Evolutionary conservation across 2,797 vertebrate species (phyloP).

Genomic region (Zalophus californianus): DNA sequence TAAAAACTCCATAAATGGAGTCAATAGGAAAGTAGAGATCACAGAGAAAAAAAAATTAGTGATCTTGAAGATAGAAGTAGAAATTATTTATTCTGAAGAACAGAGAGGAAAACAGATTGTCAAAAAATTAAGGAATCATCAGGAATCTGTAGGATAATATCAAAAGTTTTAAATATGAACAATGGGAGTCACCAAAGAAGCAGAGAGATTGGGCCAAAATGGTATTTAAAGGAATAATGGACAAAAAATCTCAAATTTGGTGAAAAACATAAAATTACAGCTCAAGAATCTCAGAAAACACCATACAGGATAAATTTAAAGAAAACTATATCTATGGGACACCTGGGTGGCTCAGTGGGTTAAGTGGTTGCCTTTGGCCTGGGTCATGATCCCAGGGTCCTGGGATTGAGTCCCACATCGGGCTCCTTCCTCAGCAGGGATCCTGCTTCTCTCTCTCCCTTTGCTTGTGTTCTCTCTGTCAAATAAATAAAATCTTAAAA

Average conservation of each 20-base stretch:
- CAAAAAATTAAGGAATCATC: not conserved
- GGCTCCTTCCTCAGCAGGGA: too few relatives aligned
- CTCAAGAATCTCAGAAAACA: not conserved
- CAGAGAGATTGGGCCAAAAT: fast-evolving
- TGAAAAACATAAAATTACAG: not conserved
- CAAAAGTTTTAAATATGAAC: not conserved
- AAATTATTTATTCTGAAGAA: not conserved
- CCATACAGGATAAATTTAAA: not conserved
- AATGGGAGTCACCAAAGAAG: not conserved
- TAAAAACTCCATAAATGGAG: not conserved
- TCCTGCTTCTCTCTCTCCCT: too few relatives aligned
- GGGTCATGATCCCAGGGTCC: too few relatives aligned
- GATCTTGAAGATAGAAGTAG: not conserved
- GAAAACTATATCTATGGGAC: not conserved
- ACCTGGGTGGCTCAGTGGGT: too few relatives aligned
- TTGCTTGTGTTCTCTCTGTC: too few relatives aligned
- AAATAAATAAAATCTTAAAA: not conserved
- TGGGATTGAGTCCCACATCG: too few relatives aligned
- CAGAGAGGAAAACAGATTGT: not conserved
- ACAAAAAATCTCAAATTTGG: not conserved
- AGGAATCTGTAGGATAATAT: not conserved
- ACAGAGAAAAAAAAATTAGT: not conserved
- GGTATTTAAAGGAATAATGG: not conserved
- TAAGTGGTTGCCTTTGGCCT: too few relatives aligned
- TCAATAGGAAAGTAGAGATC: not conserved